phyloP scores from a whole-genome alignment of 2,888 invertebrate species.

The Ormia ochracea region DNA sequence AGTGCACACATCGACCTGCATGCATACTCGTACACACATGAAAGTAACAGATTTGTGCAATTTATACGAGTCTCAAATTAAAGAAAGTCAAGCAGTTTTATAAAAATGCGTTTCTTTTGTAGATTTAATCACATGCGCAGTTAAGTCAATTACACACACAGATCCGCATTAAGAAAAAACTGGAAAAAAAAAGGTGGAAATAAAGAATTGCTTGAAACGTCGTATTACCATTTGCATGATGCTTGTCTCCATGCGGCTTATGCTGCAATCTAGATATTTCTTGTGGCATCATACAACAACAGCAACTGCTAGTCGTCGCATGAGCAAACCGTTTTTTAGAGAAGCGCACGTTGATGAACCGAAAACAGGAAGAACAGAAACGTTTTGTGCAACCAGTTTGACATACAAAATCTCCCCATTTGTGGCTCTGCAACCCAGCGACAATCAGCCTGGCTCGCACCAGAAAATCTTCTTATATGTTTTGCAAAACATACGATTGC shows the following conservation, averaged over 20 bases:
- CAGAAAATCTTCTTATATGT: conserved; percentile 28
- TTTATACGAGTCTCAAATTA: background rate
- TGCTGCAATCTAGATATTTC: conserved; percentile 43
- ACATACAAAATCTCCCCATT: conserved; percentile 42
- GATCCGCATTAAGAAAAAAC: background rate
- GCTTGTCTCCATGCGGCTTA: conserved; percentile 17
- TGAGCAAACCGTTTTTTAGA: conserved; percentile 38
- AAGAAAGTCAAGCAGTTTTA: conserved; percentile 34
- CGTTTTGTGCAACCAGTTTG: conserved; percentile 35
- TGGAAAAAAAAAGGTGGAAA: background rate
- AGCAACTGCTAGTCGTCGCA: conserved; percentile 28
- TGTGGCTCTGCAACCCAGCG: conserved; percentile 33
- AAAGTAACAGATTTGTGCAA: too few species aligned
- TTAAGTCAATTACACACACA: conserved; percentile 58
- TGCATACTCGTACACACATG: background rate
- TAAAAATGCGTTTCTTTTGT: conserved; percentile 62
- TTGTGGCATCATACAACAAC: conserved; percentile 34
- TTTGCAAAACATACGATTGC: conserved; percentile 28
- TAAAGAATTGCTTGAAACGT: conserved; percentile 20
- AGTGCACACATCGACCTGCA: background rate
- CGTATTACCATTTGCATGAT: conserved; percentile 34
- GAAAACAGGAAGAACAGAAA: background rate
- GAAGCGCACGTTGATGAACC: conserved; percentile 25
- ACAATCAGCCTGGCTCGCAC: conserved; percentile 42
- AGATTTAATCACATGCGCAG: conserved; percentile 63